phyloP scores from a whole-genome alignment of 2,113 vertebrate species.

The Equus quagga region DNA sequence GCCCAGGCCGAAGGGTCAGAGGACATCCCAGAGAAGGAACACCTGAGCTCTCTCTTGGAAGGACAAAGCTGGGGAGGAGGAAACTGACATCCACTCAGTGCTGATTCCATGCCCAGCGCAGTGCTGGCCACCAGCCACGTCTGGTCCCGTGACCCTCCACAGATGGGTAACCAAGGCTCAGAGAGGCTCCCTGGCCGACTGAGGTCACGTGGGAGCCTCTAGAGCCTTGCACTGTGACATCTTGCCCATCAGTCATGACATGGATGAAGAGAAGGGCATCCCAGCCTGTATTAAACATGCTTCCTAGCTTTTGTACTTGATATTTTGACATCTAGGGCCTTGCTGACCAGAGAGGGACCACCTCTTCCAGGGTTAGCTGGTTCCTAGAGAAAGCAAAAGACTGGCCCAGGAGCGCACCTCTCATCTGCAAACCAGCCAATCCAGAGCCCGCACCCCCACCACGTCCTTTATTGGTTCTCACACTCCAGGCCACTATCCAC shows the following conservation, averaged over 20 bases:
- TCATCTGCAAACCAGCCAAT: background rate
- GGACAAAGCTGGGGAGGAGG: background rate
- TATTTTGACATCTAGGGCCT: background rate
- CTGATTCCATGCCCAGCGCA: accelerated
- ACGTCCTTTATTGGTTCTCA: background rate
- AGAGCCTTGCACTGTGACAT: background rate
- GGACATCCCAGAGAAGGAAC: background rate
- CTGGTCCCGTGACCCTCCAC: background rate
- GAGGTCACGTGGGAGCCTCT: background rate
- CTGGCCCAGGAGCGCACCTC: background rate
- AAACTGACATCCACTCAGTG: accelerated
- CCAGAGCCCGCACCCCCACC: background rate
- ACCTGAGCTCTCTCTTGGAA: background rate
- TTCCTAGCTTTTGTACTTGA: background rate
- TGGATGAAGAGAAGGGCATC: background rate
- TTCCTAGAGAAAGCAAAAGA: background rate
- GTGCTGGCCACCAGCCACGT: background rate
- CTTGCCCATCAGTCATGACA: background rate
- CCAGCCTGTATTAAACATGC: background rate
- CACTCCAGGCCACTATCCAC: accelerated
- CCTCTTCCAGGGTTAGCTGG: background rate
- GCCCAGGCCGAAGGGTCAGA: background rate
- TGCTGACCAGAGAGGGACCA: background rate
- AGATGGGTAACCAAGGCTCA: background rate
- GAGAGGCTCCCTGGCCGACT: background rate